These are phyloP conservation scores for Calyptommatus sinebrachiatus DNA, from an alignment of 2,113 vertebrate species.

Conservation along the genomic window DNA sequence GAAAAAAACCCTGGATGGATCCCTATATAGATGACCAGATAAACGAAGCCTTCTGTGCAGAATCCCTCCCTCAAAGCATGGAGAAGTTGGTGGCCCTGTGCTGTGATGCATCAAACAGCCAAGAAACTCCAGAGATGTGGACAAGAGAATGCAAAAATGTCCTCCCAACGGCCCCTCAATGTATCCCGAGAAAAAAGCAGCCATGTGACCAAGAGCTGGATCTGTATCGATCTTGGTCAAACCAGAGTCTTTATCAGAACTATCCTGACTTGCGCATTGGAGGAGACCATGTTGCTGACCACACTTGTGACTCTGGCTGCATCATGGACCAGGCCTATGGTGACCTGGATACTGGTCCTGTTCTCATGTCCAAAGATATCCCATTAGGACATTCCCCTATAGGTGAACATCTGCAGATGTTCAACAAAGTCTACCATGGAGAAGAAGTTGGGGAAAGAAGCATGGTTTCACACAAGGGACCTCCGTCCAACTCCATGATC, in stretches of 20 bases:
- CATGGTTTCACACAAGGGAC: conserved; percentile 68
- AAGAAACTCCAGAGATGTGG: neutral
- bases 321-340: conserved; percentile 51
- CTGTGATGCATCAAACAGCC: neutral
- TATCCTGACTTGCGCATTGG: conserved; percentile 80
- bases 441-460: conserved; percentile 75
- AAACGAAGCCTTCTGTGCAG: conserved; percentile 27
- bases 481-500: conserved; percentile 83
- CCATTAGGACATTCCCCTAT: conserved; percentile 34
- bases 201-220: conserved; percentile 39
- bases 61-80: conserved; percentile 22
- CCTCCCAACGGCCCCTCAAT: conserved; percentile 43
- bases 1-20: conserved; percentile 55
- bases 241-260: conserved; percentile 76
- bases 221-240: conserved; percentile 67
- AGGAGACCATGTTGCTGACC: conserved; percentile 65
- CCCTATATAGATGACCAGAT: conserved; percentile 44
- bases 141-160: neutral
- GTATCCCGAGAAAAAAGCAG: conserved; percentile 60
- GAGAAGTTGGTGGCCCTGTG: conserved; percentile 3
- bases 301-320: conserved; percentile 58
- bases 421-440: conserved; percentile 16
- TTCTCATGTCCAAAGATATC: conserved; percentile 69
- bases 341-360: conserved; percentile 41
- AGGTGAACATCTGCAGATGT: neutral